These are phyloP conservation scores for Eonycteris spelaea DNA, from an alignment of 2,113 vertebrate genomes.

Conservation along the genomic window DNA sequence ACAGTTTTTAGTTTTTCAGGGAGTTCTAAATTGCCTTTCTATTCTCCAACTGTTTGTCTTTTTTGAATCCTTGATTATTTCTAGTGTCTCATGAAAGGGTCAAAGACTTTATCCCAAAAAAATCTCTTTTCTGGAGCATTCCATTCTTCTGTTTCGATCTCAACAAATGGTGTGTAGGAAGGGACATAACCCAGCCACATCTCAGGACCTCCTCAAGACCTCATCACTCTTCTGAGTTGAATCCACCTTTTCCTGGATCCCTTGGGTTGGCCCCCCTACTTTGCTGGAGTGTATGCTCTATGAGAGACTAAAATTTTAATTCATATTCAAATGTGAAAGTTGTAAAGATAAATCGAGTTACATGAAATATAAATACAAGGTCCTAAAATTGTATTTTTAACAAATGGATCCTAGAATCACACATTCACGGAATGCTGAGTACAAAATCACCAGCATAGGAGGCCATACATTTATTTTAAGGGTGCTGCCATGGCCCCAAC, in stretches of 20 bases:
- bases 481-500: background rate
- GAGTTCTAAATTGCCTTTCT: constrained; percentile 19
- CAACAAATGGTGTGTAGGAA: background rate
- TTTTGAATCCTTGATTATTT: background rate
- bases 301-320: background rate
- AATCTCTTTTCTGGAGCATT: background rate
- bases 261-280: background rate
- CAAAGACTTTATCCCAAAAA: background rate
- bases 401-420: background rate
- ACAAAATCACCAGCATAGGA: background rate
- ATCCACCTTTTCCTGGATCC: background rate
- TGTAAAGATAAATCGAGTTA: background rate
- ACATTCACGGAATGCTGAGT: background rate
- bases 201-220: background rate
- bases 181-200: background rate
- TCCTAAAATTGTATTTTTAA: constrained; percentile 4
- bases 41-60: background rate
- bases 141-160: background rate
- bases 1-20: background rate
- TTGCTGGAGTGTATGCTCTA: background rate
- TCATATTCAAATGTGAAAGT: background rate
- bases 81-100: background rate
- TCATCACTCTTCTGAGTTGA: background rate
- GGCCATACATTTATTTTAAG: background rate
- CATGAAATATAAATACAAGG: background rate